Conservation (phyloP, 2,888 invertebrate species). For the Odontocolon sp. region DNA sequence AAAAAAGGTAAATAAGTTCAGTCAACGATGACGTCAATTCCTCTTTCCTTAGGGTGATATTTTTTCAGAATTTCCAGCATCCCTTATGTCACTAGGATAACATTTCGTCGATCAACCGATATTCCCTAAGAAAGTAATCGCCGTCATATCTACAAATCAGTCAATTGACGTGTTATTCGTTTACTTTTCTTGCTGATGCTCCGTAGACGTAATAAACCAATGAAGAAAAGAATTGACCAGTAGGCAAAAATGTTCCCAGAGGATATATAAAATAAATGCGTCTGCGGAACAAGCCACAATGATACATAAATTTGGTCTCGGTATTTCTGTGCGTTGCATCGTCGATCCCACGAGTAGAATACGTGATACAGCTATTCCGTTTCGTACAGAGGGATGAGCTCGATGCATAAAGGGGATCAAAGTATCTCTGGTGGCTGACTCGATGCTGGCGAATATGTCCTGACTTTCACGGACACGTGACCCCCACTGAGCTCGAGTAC, state of each 20-base stretch:
- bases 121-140: too few species aligned
- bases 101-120: too few species aligned
- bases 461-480: constrained; percentile 36
- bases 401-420: constrained; percentile 58
- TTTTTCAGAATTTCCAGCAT: too few species aligned
- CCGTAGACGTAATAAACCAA: background rate
- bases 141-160: background rate
- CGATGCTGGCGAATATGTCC: constrained; percentile 31
- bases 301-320: constrained; percentile 20
- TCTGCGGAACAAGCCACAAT: constrained; percentile 8
- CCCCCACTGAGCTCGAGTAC: constrained; percentile 42
- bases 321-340: constrained; percentile 49
- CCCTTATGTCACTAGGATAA: too few species aligned
- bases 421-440: constrained; percentile 45
- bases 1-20: too few species aligned
- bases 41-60: too few species aligned
- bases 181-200: background rate
- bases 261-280: constrained; percentile 53
- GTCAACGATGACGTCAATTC: too few species aligned
- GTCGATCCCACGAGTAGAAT: constrained; percentile 57
- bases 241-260: constrained; percentile 43
- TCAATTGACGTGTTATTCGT: background rate
- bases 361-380: constrained; percentile 39
- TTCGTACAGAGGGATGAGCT: constrained; percentile 52
- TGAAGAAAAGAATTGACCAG: constrained; percentile 17